Base-by-base conservation (phyloP, 64 coral and sea anemone genomes). In the Stichodactyla mertensii region DNA sequence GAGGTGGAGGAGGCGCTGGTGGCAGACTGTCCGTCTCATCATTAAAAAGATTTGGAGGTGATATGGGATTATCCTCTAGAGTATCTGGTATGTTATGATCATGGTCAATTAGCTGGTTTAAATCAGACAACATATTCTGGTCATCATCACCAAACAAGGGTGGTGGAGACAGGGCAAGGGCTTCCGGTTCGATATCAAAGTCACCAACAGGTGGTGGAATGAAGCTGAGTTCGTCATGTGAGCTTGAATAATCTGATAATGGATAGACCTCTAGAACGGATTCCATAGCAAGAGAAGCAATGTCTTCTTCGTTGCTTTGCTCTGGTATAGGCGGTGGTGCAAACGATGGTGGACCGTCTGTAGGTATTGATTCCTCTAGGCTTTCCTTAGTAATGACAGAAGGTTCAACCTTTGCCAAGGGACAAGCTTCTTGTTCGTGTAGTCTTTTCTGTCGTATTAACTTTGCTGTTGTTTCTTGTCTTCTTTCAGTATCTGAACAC, bases 31-130 rank as follows among this genome's bases (percentile, higher is more conserved):
- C 94, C 10, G 26, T 67, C 56, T 97, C 91, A 55, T 97, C 91
- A 87, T 89, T 89, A 83, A 97, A 97, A 19, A 97, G 77, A 82
- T 91, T 97, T 52, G 94, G 91, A 7, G 94, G 94, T 87, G 88
- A 84, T 7, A 93, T 78, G 10, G 91, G 28, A 5, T 19, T 12
- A 81, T 81, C 78, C 36, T 54, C 36, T 52, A 81, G 0, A 15
- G 12, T 80, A 13, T 9, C 23, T 18, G 10, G 23, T 71, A 26
- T 10, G 20, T 23, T 71, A 23, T 7, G 9, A 80, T 80, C 78
- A 18, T 15, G 36, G 19, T 12, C 31, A 16, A 52, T 18, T 31
- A 14, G 16, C n/a, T 55, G n/a, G 18, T 81, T 52, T 81, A 55
- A 22, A 7, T 54, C 16, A n/a, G 78, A 53, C 6, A 55, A 6